Evolutionary conservation across 2,888 invertebrate species (phyloP), one percentile per base, ranked within the genome.

Genomic region (Xylota segnis): DNA sequence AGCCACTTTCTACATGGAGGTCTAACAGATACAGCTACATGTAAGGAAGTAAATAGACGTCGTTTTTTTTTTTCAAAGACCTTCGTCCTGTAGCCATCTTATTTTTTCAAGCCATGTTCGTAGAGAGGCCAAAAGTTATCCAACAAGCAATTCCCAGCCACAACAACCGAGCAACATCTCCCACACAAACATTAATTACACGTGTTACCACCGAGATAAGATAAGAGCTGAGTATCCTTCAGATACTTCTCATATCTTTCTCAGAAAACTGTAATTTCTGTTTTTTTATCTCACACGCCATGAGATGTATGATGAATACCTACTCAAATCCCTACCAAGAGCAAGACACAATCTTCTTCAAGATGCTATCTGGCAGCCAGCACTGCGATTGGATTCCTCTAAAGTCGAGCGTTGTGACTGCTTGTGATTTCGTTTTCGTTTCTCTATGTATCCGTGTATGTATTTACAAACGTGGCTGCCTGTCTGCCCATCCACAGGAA

Each of bases 171-270:
- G 16, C 14, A 56, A 5, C 56, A 70, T 43, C 68, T 54, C 68
- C 18, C 29, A 70, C n/a, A 40, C 5, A 52, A 40, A 29, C 40
- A 16, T n/a, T 16, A 56, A 43, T 56, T 43, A 70, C 56, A 59
- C 34, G 47, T 47, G 58, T 23, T 34, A 59, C 58, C 58, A 58
- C 18, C 14, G 47, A n/a, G 66, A 76, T 66, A 37, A 76, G 75
- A 76, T 65, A 76, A 76, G 66, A 68, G 16, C 14, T 66, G 50
- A 65, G 45, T 56, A 66, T 75, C 75, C 76, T 66, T 58, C 56
- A 34, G 27, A 54, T 37, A 37, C 23, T 54, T 40, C n/a, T n/a
- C 37, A 40, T 68, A 56, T 56, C 37, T 58, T 66, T 66, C 66
- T 10, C 34, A 37, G 66, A 66, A 66, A 52, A 58, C 18, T 16